A percentile compares a stretch with the other conserved stretches of the same genome.
Conservation (phyloP, 2,888 invertebrate genomes). For the Scaptomyza parva region DNA sequence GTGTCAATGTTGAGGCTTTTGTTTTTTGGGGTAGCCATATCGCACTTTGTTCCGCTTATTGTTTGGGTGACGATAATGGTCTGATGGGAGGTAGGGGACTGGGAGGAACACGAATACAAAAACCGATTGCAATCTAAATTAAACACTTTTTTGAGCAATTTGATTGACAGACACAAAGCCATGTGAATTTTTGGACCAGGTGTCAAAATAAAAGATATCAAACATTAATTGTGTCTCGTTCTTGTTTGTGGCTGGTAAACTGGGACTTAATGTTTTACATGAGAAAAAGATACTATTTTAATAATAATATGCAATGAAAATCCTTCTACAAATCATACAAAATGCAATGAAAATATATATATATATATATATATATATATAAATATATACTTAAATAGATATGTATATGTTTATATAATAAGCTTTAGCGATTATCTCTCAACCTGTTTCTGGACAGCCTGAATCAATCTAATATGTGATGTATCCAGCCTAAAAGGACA, state of each 20-base stretch:
- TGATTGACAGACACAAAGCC: constrained; percentile 69
- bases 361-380: background rate
- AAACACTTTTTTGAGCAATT: constrained; percentile 63
- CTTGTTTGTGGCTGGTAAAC: no score
- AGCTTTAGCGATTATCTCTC: constrained; percentile 28
- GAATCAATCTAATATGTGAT: constrained; percentile 37
- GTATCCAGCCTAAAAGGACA: constrained; percentile 11
- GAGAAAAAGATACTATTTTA: no score
- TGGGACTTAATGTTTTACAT: no score
- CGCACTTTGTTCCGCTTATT: constrained; percentile 24
- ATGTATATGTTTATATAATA: constrained; percentile 6
- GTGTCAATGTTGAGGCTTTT: constrained; percentile 62
- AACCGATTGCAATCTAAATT: constrained; percentile 63
- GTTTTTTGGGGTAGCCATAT: constrained; percentile 42
- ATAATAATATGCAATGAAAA: constrained; percentile 5
- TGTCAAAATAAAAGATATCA: constrained; percentile 42
- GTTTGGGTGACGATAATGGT: constrained; percentile 11
- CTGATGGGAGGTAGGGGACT: constrained; percentile 1
- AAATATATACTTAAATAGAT: background rate
- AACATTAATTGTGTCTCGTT: background rate
- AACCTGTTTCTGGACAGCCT: constrained; percentile 21
- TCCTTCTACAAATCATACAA: constrained; percentile 4
- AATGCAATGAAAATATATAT: background rate
- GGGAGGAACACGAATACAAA: constrained; percentile 15
- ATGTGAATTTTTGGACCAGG: constrained; percentile 44